Evolutionary conservation across 2,797 vertebrate species (phyloP).

Genomic region (Neopelma chrysocephalum): DNA sequence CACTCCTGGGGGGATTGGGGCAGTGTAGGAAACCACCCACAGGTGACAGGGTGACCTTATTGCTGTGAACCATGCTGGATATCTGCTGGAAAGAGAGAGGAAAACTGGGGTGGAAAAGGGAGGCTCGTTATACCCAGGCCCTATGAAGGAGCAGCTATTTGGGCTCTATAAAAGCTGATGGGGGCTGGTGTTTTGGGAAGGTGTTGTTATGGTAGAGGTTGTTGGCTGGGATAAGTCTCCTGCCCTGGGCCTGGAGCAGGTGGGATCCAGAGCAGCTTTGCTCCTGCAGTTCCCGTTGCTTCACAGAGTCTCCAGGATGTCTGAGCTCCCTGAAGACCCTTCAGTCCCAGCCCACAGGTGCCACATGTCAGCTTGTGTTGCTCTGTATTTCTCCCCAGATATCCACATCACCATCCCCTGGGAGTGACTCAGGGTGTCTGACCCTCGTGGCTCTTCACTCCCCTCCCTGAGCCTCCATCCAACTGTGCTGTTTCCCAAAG

Average conservation of each 20-base stretch:
- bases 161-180: background rate
- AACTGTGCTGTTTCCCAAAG: background rate
- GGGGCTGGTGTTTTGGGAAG: background rate
- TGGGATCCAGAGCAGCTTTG: background rate
- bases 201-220: background rate
- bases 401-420: background rate
- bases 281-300: background rate
- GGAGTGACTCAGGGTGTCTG: accelerated
- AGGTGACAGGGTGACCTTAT: background rate
- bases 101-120: background rate
- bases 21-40: background rate
- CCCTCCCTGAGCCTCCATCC: background rate
- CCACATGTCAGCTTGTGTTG: background rate
- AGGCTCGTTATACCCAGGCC: background rate
- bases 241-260: accelerated
- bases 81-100: background rate
- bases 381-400: background rate
- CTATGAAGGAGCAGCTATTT: background rate
- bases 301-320: background rate
- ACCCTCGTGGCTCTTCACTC: accelerated
- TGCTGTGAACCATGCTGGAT: accelerated
- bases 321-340: background rate
- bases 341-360: background rate
- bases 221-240: background rate
- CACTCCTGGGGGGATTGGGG: background rate